Percentiles rank a stretch among this genome's conserved stretches.
phyloP scores from a whole-genome alignment of 2,888 invertebrate species.

The Malthinus flaveolus region DNA sequence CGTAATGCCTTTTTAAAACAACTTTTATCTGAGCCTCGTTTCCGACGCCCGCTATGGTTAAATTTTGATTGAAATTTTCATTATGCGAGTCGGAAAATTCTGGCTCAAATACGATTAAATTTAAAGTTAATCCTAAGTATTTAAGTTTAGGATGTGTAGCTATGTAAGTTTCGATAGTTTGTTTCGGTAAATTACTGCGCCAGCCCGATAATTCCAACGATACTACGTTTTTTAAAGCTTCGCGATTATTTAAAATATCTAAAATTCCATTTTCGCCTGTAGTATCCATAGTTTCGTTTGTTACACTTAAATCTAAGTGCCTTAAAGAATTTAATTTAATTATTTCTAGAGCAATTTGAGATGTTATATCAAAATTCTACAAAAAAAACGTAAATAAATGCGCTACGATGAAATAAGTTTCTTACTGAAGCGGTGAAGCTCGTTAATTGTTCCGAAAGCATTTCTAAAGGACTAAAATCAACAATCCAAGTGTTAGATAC shows the following conservation, averaged over 20 bases:
- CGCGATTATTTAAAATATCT: conserved; percentile 55
- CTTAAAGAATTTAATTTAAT: conserved; percentile 41
- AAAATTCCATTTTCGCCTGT: conserved; percentile 47
- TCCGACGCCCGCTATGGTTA: conserved; percentile 43
- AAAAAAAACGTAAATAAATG: conserved; percentile 1
- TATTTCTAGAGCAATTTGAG: conserved; percentile 38
- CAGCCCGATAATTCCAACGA: conserved; percentile 67
- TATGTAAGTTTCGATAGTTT: conserved; percentile 41
- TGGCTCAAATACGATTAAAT: conserved; percentile 44
- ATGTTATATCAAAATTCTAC: conserved; percentile 41
- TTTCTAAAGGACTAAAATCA: conserved; percentile 62
- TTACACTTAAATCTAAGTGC: conserved; percentile 49
- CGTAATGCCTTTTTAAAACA: conserved; percentile 61
- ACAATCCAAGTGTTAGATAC: conserved; percentile 67
- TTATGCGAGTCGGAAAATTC: conserved; percentile 39
- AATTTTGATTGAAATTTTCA: conserved; percentile 37
- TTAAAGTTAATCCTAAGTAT: conserved; percentile 49
- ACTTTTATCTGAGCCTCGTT: conserved; percentile 54
- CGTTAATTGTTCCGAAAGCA: conserved; percentile 61
- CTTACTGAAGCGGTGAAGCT: conserved; percentile 62
- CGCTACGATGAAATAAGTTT: conserved; percentile 28
- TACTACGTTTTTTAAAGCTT: conserved; percentile 59
- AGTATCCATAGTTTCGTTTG: conserved; percentile 44
- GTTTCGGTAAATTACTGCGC: conserved; percentile 38
- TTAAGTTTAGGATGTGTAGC: conserved; percentile 44